These are phyloP conservation scores for Colistium nudipinnis DNA, from an alignment of 2,113 vertebrate genomes.

Conservation along the genomic window DNA sequence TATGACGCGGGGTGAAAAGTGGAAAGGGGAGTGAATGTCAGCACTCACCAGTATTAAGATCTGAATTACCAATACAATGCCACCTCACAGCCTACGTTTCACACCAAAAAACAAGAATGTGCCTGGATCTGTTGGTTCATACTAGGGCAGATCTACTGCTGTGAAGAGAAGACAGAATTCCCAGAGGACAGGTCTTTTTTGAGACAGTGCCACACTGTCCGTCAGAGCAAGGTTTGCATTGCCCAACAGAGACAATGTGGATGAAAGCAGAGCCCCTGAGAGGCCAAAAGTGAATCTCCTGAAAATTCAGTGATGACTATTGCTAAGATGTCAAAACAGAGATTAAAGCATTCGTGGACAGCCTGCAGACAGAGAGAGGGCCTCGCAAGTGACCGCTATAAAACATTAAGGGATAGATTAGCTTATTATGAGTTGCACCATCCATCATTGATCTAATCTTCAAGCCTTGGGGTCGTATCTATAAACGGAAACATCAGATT, in stretches of 20 bases:
- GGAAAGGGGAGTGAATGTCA: not conserved
- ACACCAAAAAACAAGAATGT: slow-evolving; percentile 4
- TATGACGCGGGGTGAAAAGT: not conserved
- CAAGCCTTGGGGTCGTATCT: too few species aligned
- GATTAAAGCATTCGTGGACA: not conserved
- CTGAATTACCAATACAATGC: not conserved
- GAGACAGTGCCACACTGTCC: slow-evolving; percentile 47
- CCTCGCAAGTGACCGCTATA: not conserved
- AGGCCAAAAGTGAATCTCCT: slow-evolving; percentile 30
- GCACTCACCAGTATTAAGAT: not conserved
- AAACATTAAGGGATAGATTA: not conserved
- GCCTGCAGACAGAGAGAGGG: not conserved
- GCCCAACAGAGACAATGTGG: slow-evolving; percentile 19
- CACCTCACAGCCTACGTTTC: slow-evolving; percentile 1
- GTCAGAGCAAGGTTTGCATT: slow-evolving; percentile 44
- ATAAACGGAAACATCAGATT: too few species aligned
- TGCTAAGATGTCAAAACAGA: slow-evolving; percentile 12
- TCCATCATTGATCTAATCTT: too few species aligned
- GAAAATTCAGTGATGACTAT: not conserved
- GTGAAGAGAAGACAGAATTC: slow-evolving; percentile 40
- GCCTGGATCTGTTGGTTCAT: slow-evolving; percentile 12
- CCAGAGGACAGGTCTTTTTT: slow-evolving; percentile 59
- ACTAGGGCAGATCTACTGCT: slow-evolving; percentile 34
- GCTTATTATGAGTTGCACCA: not conserved
- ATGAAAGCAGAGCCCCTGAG: slow-evolving; percentile 23